Conservation (phyloP, 2,113 vertebrate species). For the Otolemur garnettii region DNA sequence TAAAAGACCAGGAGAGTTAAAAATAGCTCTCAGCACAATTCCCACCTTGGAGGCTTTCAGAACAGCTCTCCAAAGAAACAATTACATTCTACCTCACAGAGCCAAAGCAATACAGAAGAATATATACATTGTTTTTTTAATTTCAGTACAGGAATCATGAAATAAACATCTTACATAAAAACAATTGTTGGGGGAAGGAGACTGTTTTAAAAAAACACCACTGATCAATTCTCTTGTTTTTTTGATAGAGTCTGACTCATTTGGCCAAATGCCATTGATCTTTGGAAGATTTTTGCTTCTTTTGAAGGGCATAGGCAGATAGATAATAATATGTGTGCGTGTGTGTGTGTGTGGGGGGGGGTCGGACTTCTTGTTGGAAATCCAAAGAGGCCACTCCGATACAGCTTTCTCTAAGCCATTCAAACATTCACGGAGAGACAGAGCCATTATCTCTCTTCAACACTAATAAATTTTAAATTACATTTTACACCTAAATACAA, state of each 20-base stretch:
- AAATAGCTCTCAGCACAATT: conserved; percentile 35
- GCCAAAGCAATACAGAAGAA: not conserved
- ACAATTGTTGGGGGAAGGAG: not conserved
- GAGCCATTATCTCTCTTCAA: not conserved
- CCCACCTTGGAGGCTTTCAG: conserved; percentile 45
- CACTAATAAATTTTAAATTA: not conserved
- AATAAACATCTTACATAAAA: not conserved
- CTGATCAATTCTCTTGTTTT: not conserved
- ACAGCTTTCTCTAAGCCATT: not conserved
- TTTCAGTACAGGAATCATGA: not conserved
- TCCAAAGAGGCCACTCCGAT: not conserved
- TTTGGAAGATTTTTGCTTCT: not conserved
- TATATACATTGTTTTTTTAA: not conserved
- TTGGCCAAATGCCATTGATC: not conserved
- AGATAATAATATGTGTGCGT: not conserved
- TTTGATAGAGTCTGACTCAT: not conserved
- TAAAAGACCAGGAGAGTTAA: conserved; percentile 24
- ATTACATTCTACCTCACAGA: not conserved
- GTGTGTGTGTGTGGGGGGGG: too few species aligned
- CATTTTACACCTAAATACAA: not conserved
- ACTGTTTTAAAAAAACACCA: not conserved
- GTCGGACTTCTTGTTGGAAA: not conserved
- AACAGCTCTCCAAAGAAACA: conserved; percentile 46
- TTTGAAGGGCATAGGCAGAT: not conserved
- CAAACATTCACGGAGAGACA: not conserved